These are phyloP conservation scores for Xenentodon cancila DNA, from an alignment of 2,797 vertebrate species.

Conservation along the genomic window DNA sequence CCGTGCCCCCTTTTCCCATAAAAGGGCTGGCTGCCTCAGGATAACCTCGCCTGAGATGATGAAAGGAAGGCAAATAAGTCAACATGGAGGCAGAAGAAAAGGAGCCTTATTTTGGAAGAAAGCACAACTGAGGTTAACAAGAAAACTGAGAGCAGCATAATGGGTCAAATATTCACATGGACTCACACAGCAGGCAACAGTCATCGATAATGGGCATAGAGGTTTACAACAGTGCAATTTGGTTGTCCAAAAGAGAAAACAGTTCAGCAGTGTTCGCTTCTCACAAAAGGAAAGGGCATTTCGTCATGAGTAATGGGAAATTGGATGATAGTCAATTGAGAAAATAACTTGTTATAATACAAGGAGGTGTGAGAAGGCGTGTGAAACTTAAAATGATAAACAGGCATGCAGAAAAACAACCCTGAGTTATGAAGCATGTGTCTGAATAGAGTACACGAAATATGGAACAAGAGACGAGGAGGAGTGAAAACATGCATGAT, in stretches of 20 bases:
- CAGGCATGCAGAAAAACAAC: constrained; percentile 61
- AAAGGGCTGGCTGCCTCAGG: constrained; percentile 73
- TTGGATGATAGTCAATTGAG: constrained; percentile 59
- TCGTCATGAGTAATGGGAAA: constrained; percentile 55
- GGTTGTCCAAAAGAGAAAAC: constrained; percentile 35
- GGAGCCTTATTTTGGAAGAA: constrained; percentile 68
- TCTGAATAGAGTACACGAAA: constrained; percentile 26
- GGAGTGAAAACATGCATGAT: constrained; percentile 13
- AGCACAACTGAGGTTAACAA: constrained; percentile 63
- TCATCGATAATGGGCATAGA: constrained; percentile 29
- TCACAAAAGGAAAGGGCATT: constrained; percentile 50
- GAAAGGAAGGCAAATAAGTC: constrained; percentile 77
- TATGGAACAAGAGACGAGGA: constrained; percentile 17
- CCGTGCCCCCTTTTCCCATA: constrained; percentile 65
- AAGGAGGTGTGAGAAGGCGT: constrained; percentile 48
- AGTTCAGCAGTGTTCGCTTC: constrained; percentile 31
- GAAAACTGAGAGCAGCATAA: constrained; percentile 37
- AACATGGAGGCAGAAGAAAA: constrained; percentile 66
- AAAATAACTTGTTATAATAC: constrained; percentile 65
- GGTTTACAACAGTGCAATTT: constrained; percentile 16
- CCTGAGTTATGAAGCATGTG: constrained; percentile 56
- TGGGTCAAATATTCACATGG: constrained; percentile 13
- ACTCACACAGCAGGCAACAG: not conserved
- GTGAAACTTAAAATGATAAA: constrained; percentile 61
- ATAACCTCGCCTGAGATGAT: constrained; percentile 80